These are phyloP conservation scores for Sussaba pulchella DNA, from an alignment of 2,888 invertebrate genomes.

Conservation along the genomic window DNA sequence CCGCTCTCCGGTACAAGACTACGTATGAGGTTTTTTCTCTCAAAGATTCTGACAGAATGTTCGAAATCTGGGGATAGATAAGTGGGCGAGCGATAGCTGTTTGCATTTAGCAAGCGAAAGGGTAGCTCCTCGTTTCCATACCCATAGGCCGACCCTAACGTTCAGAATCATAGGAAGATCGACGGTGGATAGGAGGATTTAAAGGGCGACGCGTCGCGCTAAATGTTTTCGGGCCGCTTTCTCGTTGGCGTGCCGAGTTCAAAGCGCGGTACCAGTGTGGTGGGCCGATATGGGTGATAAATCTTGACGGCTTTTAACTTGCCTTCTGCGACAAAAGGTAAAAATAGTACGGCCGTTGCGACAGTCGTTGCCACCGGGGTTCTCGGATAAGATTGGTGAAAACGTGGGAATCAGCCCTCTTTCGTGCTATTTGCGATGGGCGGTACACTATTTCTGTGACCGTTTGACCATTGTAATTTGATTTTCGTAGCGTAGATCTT, in stretches of 20 bases:
- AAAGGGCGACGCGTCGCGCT: constrained; percentile 49
- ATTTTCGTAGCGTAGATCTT: not conserved
- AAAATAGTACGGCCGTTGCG: constrained; percentile 30
- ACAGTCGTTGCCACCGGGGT: constrained; percentile 27
- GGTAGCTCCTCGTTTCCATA: too few species aligned
- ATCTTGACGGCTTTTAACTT: constrained; percentile 70
- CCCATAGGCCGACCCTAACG: too few species aligned
- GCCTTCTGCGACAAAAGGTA: constrained; percentile 60
- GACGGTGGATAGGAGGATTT: constrained; percentile 64
- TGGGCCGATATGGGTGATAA: constrained; percentile 68
- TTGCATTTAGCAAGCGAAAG: too few species aligned
- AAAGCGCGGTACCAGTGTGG: constrained; percentile 60
- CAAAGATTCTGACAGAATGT: too few species aligned
- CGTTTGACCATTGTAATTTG: constrained; percentile 6
- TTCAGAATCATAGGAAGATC: constrained; percentile 31
- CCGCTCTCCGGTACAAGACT: too few species aligned
- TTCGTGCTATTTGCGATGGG: constrained; percentile 14
- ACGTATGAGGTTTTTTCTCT: too few species aligned
- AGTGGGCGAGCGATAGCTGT: too few species aligned
- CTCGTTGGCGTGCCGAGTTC: constrained; percentile 48
- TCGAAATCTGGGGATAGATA: too few species aligned
- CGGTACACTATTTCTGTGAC: not conserved
- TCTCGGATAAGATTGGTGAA: constrained; percentile 61
- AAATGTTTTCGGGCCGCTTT: constrained; percentile 45
- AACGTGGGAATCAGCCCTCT: constrained; percentile 57